Base-by-base conservation (phyloP, 2,113 vertebrate genomes). In the Phylloscopus trochiloides region DNA sequence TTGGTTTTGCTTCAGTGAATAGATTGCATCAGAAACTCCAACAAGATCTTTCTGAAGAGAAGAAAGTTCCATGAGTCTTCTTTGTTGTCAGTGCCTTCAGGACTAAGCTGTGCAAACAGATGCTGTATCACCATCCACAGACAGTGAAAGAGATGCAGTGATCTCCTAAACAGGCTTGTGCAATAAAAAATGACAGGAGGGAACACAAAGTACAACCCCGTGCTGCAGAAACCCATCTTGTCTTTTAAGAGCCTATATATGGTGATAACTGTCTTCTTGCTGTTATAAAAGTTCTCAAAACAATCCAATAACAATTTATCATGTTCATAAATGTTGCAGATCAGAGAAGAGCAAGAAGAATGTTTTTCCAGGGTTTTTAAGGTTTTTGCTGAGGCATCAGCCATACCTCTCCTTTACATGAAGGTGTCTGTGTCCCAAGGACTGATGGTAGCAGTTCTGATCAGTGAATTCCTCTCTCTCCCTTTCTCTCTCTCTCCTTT, bases 191-290 rank as follows among this genome's bases (percentile, higher is more conserved):
- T 68, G 42, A 68, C 83, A 92, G 50, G 47, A 87, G 22, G 32
- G 77, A 96, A 94, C 9, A 4, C 42, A 14, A 43, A 85, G 57
- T 91, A 75, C 32, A 74, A 72, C 10, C 16, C 58, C 5, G 0
- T 19, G 21, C 25, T 90, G 54, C 74, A 87, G 70, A 54, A 96
- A 85, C 32, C 45, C 57, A 50, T 94, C 61, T 54, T 72, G 78
- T 54, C 65, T 88, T 93, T 86, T 87, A 72, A 89, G 29, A 94
- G 70, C 19, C 83, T 75, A 63, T 94, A 80, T 91, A 89, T 91
- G 72, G 83, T 5, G 4, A 77, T 67, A 45, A 59, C 43, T 87
- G 45, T 87, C 26, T 54, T 92, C 55, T 94, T 1, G 0, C 45
- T 40, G 17, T 59, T 76, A 57, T 28, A 89, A 51, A 87, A 94